These are phyloP conservation scores for Plutomurus gul DNA, from an alignment of 1,140 invertebrate genomes.

Conservation along the genomic window DNA sequence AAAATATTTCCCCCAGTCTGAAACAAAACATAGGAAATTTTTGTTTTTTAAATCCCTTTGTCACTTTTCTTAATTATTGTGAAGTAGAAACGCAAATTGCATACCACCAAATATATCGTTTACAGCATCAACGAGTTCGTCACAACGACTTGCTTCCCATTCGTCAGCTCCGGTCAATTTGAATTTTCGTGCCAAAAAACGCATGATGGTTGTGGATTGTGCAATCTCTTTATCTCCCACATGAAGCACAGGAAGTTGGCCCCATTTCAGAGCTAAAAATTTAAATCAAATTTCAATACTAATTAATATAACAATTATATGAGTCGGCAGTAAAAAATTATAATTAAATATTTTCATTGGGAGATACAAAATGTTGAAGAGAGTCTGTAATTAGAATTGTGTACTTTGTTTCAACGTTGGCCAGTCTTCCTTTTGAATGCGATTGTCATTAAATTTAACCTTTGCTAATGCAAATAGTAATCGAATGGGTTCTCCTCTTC, in stretches of 20 bases:
- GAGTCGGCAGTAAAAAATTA: no score
- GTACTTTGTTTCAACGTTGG: conserved; percentile 58
- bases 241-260: conserved; percentile 70
- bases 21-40: no score
- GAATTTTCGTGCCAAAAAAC: conserved; percentile 68
- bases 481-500: conserved; percentile 62
- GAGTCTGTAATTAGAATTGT: no score
- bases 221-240: conserved; percentile 65
- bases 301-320: no score
- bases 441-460: conserved; percentile 61
- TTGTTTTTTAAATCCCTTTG: no score
- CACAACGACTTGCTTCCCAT: conserved; percentile 68
- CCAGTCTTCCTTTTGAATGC: conserved; percentile 57
- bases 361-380: background rate
- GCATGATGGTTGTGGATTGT: conserved; percentile 68
- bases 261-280: conserved; percentile 64
- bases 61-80: background rate
- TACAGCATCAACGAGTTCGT: conserved; percentile 66
- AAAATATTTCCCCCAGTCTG: conserved; percentile 14
- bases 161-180: conserved; percentile 66
- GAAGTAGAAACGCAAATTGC: background rate
- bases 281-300: no score
- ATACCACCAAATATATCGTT: conserved; percentile 57
- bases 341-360: no score
- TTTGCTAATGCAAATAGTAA: conserved; percentile 60